phyloP scores from a whole-genome alignment of 2,797 vertebrate genomes.

The Ctenopoma multispine region DNA sequence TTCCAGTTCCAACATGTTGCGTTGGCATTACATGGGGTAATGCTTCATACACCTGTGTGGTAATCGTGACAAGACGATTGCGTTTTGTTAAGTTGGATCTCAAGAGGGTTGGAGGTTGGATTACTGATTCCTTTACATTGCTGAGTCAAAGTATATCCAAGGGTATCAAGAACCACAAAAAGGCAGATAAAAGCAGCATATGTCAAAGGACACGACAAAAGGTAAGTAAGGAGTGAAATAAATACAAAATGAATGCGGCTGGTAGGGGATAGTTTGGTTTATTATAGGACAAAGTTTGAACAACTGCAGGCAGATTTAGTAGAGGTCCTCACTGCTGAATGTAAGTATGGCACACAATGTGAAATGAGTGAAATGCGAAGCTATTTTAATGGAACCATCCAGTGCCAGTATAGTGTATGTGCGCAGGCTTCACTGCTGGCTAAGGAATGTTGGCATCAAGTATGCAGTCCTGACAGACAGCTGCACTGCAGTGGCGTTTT shows the following conservation, averaged over 20 bases:
- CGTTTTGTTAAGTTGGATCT: constrained; percentile 61
- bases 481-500: constrained; percentile 92
- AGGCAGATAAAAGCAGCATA: constrained; percentile 29
- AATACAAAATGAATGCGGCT: neutral
- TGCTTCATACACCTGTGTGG: constrained; percentile 50
- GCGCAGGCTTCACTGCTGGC: constrained; percentile 90
- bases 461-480: constrained; percentile 90
- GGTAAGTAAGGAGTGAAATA: neutral
- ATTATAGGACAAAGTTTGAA: constrained; percentile 2
- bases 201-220: constrained; percentile 25
- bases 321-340: constrained; percentile 7
- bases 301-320: constrained; percentile 12
- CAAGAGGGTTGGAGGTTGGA: constrained; percentile 40
- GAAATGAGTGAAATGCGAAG: constrained; percentile 84
- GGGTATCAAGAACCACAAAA: constrained; percentile 41
- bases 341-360: constrained; percentile 21
- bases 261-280: neutral
- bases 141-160: constrained; percentile 40
- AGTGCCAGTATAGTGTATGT: constrained; percentile 84
- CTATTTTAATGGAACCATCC: constrained; percentile 81
- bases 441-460: constrained; percentile 92
- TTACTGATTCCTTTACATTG: constrained; percentile 46
- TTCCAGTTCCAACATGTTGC: constrained; percentile 74
- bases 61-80: constrained; percentile 52
- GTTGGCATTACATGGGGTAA: constrained; percentile 17